These are phyloP conservation scores for Stegastes partitus DNA, from an alignment of 2,113 vertebrate genomes.

Conservation along the genomic window DNA sequence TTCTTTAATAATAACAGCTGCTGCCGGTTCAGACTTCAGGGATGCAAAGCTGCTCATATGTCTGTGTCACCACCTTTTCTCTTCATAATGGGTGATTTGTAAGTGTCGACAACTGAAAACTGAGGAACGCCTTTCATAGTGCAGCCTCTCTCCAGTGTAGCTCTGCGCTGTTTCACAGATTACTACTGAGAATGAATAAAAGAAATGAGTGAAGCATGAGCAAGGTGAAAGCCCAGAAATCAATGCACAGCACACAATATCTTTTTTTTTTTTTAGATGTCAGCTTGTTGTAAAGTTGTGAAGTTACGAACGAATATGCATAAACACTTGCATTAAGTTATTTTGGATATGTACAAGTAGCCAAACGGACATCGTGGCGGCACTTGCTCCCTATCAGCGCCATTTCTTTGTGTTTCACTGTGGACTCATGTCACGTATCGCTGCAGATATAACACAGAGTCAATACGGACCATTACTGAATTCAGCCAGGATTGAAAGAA, in stretches of 20 bases:
- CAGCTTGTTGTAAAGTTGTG: not conserved
- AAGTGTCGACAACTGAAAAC: too few relatives aligned
- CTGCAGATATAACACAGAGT: slow-evolving; percentile 32
- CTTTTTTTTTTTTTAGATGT: not conserved
- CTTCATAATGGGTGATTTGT: too few relatives aligned
- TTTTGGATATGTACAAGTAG: not conserved
- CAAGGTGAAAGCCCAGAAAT: too few relatives aligned
- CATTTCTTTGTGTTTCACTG: slow-evolving; percentile 19
- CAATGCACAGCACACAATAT: too few relatives aligned
- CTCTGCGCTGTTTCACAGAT: not conserved
- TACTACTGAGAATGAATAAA: not conserved
- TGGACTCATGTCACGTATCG: slow-evolving; percentile 15
- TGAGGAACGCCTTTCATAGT: too few relatives aligned
- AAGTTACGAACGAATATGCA: too few relatives aligned
- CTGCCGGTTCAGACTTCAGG: not conserved
- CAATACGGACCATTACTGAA: not conserved
- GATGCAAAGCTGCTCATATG: not conserved
- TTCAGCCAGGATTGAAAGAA: slow-evolving; percentile 2
- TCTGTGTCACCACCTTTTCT: too few relatives aligned
- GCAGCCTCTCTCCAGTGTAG: not conserved
- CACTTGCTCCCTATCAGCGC: slow-evolving; percentile 4
- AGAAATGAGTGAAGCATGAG: too few relatives aligned
- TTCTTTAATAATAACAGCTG: slow-evolving; percentile 1
- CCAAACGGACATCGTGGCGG: fast-evolving
- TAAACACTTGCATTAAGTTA: too few relatives aligned